Base-by-base conservation (phyloP, 2,888 invertebrate genomes). In the Leucophora obtusa region DNA sequence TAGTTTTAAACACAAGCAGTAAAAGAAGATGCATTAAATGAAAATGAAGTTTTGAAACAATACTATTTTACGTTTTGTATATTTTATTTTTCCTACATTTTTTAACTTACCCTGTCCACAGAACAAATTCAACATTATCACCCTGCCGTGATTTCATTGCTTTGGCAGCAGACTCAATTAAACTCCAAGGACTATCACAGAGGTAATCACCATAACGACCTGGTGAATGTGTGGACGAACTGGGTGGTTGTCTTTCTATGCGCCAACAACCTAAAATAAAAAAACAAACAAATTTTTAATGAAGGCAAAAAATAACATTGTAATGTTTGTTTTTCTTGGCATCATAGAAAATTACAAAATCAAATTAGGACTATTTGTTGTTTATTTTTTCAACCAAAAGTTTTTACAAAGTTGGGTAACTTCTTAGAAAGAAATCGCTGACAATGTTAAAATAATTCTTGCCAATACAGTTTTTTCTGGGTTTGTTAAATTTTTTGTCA, bases 121-220 rank as follows among this genome's bases (percentile, higher is more conserved):
- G 91, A 21, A 97, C 96, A 89, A 97, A 97, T 91, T 97, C 97
- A 79, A 97, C 95, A 89, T 96, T 96, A 90, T 96, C 95, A 59
- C 95, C 94, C 87, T 95, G 95, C 78, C 95, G 92, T 69, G 93
- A 93, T 90, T 94, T 94, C 97, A 97, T 97, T 84, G 96, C 95
- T 87, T 93, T 92, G 75, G 96, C 95, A 8, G 97, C 97, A 51
- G 97, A 96, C 89, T 96, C 95, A 85, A 97, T 95, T 85, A 98
- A 93, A 87, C 94, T 93, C 93, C 96, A 95, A 7, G 97, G 96
- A 85, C 97, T 95, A 91, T 97, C 97, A 91, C 97, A 97, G 82
- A 93, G 93, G 91, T 95, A 95, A 91, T 95, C 94, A 59, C 95
- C 96, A 89, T 92, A 95, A 85, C 92, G 91, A 65, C 96, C 96